A percentile compares a stretch with the other conserved stretches of the same genome.
phyloP scores from a whole-genome alignment of 2,888 invertebrate species.

The Mystacides longicornis region DNA sequence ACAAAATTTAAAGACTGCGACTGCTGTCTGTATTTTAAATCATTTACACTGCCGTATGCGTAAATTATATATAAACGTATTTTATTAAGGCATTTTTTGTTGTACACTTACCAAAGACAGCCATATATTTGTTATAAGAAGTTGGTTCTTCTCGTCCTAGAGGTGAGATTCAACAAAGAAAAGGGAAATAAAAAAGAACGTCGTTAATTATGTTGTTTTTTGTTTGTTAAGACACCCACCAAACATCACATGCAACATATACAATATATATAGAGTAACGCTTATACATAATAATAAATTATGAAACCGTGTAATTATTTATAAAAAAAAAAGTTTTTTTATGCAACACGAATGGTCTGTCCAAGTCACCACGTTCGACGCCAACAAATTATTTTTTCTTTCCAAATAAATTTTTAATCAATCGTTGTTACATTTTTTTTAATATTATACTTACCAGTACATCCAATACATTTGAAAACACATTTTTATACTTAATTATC shows the following conservation, averaged over 20 bases:
- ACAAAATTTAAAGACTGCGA: no score
- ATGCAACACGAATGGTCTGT: conserved; percentile 32
- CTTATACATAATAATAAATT: conserved; percentile 33
- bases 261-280: no score
- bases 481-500: no score
- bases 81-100: conserved; percentile 37
- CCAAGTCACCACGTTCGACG: conserved; percentile 22
- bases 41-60: conserved; percentile 32
- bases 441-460: no score
- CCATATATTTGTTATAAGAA: conserved; percentile 92
- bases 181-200: conserved; percentile 56
- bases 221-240: conserved; percentile 46
- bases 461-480: no score
- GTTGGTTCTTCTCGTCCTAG: conserved; percentile 95
- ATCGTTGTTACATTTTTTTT: no score
- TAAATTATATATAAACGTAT: conserved; percentile 27
- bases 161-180: conserved; percentile 62
- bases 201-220: no score
- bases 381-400: no score
- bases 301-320: not conserved
- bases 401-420: no score
- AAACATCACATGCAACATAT: conserved; percentile 43
- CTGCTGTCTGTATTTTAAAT: no score
- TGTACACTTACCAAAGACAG: conserved; percentile 87
- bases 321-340: no score